phyloP scores from a whole-genome alignment of 1,140 invertebrate genomes.

The Ditylenchus dipsaci region DNA sequence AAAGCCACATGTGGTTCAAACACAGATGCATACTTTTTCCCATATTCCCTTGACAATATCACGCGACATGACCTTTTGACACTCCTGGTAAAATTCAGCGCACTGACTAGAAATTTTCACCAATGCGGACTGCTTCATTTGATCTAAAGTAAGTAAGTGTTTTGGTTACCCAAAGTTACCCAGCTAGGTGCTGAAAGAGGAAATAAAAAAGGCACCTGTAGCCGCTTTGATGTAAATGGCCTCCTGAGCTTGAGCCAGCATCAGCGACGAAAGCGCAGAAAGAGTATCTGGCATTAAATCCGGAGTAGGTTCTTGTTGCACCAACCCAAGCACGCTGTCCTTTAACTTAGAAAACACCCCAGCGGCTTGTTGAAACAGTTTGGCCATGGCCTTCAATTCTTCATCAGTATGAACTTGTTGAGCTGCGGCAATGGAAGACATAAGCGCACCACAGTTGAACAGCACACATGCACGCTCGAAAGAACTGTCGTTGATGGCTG shows the following conservation, averaged over 20 bases:
- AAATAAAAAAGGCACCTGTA: slow-evolving; percentile 65
- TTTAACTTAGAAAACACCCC: slow-evolving; percentile 87
- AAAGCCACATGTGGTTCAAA: background rate
- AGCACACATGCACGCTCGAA: slow-evolving; percentile 92
- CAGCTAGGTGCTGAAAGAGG: background rate
- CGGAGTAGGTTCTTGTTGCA: slow-evolving; percentile 78
- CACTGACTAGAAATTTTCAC: slow-evolving; percentile 85
- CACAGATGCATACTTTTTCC: slow-evolving; percentile 69
- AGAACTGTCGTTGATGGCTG: slow-evolving; percentile 52
- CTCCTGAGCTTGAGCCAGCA: slow-evolving; percentile 96
- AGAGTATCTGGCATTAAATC: slow-evolving; percentile 89
- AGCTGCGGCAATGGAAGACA: slow-evolving; percentile 78
- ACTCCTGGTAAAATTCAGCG: slow-evolving; percentile 87
- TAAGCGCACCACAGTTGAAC: slow-evolving; percentile 92
- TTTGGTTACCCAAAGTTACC: background rate
- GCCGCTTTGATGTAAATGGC: slow-evolving; percentile 90
- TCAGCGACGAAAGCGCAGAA: slow-evolving; percentile 74
- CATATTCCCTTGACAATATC: slow-evolving; percentile 76
- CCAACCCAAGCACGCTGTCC: slow-evolving; percentile 70
- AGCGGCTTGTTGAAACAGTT: slow-evolving; percentile 77
- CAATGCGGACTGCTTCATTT: slow-evolving; percentile 83
- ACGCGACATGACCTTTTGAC: slow-evolving; percentile 78
- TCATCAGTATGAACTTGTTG: slow-evolving; percentile 83
- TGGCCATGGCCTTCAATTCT: slow-evolving; percentile 83
- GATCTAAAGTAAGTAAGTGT: slow-evolving; percentile 23